A percentile compares a stretch with the other conserved stretches of the same genome.
phyloP scores from a whole-genome alignment of 2,113 vertebrate genomes.

The Polypterus bichir region DNA sequence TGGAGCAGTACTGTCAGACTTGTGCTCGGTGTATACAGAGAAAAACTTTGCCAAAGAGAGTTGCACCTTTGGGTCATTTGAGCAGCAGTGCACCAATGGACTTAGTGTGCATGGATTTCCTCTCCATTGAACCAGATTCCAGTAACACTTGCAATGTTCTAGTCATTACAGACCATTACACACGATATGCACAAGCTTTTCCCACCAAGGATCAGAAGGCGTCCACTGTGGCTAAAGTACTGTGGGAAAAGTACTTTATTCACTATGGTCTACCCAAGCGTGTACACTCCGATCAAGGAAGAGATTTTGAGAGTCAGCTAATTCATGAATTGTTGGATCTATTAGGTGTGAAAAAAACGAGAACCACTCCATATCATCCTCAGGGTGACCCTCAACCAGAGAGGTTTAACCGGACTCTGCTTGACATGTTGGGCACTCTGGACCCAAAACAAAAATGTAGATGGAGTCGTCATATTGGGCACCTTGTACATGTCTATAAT shows the following conservation, averaged over 20 bases:
- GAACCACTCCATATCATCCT: not conserved
- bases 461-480: slow-evolving; percentile 4
- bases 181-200: slow-evolving; percentile 5
- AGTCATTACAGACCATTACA: not conserved
- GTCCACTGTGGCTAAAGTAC: slow-evolving; percentile 1
- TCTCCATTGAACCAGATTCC: slow-evolving; percentile 4
- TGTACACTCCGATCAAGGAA: not conserved
- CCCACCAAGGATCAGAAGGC: slow-evolving; percentile 3
- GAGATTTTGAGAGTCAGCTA: not conserved
- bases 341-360: not conserved
- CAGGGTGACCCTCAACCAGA: slow-evolving; percentile 9
- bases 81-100: slow-evolving; percentile 4
- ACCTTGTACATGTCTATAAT: slow-evolving; percentile 14
- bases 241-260: slow-evolving; percentile 3
- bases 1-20: slow-evolving; percentile 10
- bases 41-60: slow-evolving; percentile 4
- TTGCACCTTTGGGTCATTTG: slow-evolving; percentile 8
- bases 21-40: slow-evolving; percentile 2
- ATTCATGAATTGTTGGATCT: not conserved
- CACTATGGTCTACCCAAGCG: not conserved
- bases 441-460: not conserved
- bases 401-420: slow-evolving; percentile 5
- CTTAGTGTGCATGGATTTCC: not conserved
- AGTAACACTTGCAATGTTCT: slow-evolving; percentile 4
- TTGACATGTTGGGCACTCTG: slow-evolving; percentile 8